Conservation (phyloP, 2,797 vertebrate genomes). For the Mycteria americana region DNA sequence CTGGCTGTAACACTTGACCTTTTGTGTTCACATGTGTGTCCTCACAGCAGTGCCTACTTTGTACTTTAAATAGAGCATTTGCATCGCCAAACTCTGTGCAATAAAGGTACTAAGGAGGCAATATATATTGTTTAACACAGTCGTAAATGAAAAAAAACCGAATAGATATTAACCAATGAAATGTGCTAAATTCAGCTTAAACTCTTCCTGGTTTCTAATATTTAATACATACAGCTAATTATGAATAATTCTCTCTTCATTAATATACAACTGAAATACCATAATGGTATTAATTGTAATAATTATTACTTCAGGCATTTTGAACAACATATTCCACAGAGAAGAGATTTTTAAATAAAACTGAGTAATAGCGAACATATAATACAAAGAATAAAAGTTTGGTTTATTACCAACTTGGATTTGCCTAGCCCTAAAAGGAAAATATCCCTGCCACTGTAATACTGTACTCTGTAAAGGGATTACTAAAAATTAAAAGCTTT, state of each 20-base stretch:
- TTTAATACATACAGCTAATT: not conserved
- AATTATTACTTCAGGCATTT: conserved; percentile 17
- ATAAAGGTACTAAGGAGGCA: not conserved
- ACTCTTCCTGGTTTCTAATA: not conserved
- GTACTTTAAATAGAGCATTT: not conserved
- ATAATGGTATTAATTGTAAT: not conserved
- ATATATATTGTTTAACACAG: not conserved
- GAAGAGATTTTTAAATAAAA: conserved; percentile 16
- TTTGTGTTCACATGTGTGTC: not conserved
- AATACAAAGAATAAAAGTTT: not conserved
- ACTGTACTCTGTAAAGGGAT: not conserved
- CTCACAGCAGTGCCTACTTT: not conserved
- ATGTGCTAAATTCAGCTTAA: not conserved
- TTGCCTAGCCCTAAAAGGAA: conserved; percentile 18
- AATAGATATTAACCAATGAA: not conserved
- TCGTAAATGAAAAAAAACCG: not conserved
- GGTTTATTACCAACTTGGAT: conserved; percentile 3
- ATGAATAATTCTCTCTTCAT: not conserved
- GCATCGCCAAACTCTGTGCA: not conserved
- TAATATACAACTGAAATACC: not conserved
- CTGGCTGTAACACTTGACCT: not conserved
- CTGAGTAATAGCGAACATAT: not conserved
- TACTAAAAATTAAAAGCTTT: conserved; percentile 47
- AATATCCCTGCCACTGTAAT: not conserved
- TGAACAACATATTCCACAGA: not conserved